A percentile compares a stretch with the other conserved stretches of the same genome.
These are phyloP conservation scores for Pantala flavescens DNA, from an alignment of 1,140 invertebrate species.

Conservation along the genomic window DNA sequence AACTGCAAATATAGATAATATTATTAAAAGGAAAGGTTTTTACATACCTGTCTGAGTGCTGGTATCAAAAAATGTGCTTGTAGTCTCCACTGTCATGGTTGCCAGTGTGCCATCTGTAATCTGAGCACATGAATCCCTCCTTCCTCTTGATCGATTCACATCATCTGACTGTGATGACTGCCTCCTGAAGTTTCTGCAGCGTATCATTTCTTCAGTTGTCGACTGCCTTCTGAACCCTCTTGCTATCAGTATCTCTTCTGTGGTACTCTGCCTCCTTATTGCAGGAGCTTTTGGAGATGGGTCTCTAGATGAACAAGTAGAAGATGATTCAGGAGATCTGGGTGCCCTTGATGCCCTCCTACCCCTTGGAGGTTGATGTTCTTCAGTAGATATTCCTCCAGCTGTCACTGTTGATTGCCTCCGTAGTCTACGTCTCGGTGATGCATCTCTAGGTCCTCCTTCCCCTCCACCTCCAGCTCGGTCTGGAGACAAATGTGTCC, in stretches of 20 bases:
- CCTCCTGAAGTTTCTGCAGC: conserved; percentile 67
- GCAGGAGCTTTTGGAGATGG: conserved; percentile 50
- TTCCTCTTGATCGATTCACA: conserved; percentile 51
- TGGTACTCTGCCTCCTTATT: conserved; percentile 76
- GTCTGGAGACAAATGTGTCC: conserved; percentile 68
- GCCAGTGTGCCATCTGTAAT: conserved; percentile 85
- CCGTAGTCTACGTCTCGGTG: conserved; percentile 51
- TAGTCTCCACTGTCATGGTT: conserved; percentile 85
- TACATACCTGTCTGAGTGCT: conserved; percentile 82
- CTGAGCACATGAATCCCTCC: conserved; percentile 76
- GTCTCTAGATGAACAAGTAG: conserved; percentile 57
- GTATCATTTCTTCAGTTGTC: conserved; percentile 84
- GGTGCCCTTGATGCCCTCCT: neutral
- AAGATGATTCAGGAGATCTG: conserved; percentile 53
- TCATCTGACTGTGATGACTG: conserved; percentile 40
- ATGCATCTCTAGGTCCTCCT: conserved; percentile 17
- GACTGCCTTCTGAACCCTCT: conserved; percentile 78
- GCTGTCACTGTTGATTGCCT: conserved; percentile 67
- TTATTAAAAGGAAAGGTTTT: neutral
- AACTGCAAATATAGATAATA: no score
- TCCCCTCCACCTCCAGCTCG: conserved; percentile 46
- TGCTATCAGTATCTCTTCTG: conserved; percentile 82
- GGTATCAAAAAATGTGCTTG: conserved; percentile 83
- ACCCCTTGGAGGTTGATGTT: neutral
- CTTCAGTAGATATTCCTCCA: conserved; percentile 22